Conservation (phyloP, 2,797 vertebrate genomes). For the Hippopotamyrus pictus region DNA sequence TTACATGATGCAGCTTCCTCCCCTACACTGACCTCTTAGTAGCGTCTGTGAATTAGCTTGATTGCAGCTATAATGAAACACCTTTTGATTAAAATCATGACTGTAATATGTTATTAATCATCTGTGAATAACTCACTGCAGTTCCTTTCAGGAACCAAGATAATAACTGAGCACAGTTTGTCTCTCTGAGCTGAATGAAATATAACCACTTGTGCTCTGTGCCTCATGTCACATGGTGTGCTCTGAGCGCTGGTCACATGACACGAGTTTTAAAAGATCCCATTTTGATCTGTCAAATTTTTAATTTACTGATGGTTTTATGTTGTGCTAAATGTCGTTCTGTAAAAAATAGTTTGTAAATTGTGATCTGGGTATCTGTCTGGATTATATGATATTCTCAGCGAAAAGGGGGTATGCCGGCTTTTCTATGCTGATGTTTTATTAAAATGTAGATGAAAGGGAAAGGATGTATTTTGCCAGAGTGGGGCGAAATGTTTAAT, state of each 20-base stretch:
- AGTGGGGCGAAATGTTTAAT: not conserved
- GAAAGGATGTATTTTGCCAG: not conserved
- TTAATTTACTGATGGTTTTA: not conserved
- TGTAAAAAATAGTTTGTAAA: not conserved
- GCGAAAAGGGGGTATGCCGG: not conserved
- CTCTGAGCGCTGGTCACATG: not conserved
- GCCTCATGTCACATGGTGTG: not conserved
- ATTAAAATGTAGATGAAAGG: slow-evolving; percentile 9
- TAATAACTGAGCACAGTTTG: not conserved
- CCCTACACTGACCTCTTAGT: not conserved
- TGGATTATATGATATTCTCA: not conserved
- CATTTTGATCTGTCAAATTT: not conserved
- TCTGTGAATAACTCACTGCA: not conserved
- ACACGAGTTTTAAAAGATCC: not conserved
- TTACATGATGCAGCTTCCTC: not conserved
- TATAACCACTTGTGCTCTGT: not conserved
- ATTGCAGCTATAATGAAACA: not conserved
- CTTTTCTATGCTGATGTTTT: not conserved
- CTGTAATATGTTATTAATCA: not conserved
- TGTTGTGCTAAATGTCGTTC: not conserved
- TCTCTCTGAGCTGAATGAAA: not conserved
- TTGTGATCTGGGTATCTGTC: not conserved
- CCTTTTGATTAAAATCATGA: not conserved
- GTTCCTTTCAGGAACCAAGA: not conserved
- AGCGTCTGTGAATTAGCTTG: not conserved